Base-by-base conservation (phyloP, 2,888 invertebrate genomes). In the Ophion ellenae region DNA sequence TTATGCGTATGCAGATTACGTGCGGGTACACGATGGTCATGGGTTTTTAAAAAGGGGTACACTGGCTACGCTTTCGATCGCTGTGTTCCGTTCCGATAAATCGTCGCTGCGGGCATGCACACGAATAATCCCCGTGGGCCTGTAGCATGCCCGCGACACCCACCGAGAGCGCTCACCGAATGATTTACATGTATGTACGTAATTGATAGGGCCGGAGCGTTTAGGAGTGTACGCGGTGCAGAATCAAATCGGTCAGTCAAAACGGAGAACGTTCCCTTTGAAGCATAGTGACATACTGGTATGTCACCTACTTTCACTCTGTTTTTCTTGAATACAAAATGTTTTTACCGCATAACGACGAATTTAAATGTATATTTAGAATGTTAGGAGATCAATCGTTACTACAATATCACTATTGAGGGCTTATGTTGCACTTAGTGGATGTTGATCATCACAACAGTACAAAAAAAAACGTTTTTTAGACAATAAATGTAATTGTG, bases 121-220 rank as follows among this genome's bases (percentile, higher is more conserved):
- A 53, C 53, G 76, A 69, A 71, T 61, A 77, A 82, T 77, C 71
- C 76, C 71, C 14, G 57, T 71, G 82, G 71, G 70, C 61, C 75
- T 63, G 70, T 76, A 47, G 11, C 69, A 76, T 53, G 70, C 63
- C 53, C 76, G 63, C 53, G 17, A 76, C 70, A 76, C 75, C 75
- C 61, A 70, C 53, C 17, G 32, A 63, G 69, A 63, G 36, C 76
- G 70, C 47, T 77, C 64, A 71, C 63, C 66, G 70, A 82, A 77
- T 66, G 82, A 82, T 82, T 82, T 82, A 82, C 66, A 82, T 82
- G 53, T 71, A 67, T 82, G 59, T 64, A 66, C 57, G 11, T 45
- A 71, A 71, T 71, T 28, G 66, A 77, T 64, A 53, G 53, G 57
- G 57, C 64, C 17, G 11, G 7, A 64, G 47, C 61, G 24, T 28